Base-by-base conservation (phyloP, 2,113 vertebrate species). In the Anhinga rufa region DNA sequence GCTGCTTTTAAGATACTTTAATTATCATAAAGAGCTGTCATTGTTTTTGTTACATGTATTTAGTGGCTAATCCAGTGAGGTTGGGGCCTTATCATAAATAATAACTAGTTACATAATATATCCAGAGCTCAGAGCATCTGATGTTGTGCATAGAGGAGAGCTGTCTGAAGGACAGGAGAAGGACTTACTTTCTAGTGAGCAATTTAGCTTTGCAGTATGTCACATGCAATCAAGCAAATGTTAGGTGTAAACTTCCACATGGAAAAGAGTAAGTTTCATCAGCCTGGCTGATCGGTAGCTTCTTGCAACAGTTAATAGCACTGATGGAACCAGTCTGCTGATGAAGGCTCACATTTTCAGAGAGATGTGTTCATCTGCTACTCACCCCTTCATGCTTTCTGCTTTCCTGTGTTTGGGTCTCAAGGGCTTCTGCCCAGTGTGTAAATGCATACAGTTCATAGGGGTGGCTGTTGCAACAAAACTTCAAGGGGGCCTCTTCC, bases 111-210 rank as follows among this genome's bases (percentile, higher is more conserved):
- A 71, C 6, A 14, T 88, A 93, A 83, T 55, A 32, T 58, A 57
- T 38, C 48, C 83, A 87, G 65, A 61, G 55, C 80, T 71, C 60
- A 55, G 51, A 88, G 72, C 46, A 72, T 44, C 92, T 89, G 83
- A 84, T 42, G 65, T 75, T 88, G 3, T 44, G 83, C 83, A 42
- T 32, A 68, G 61, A 71, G 90, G 55, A 95, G 72, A 5, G 40
- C 69, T 88, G 36, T 57, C 86, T 96, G 86, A 92, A 96, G 96
- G 92, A 57, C 77, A 62, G 65, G 69, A 90, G 79, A 82, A 96
- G 85, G 91, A 91, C 72, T 88, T 82, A 10, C 7, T 74, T 93
- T 79, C 52, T 64, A 11, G 31, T 8, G 52, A 84, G 83, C 51
- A 46, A 7, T 62, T 91, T 10, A 3, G 48, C 0, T 0, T 72